These are phyloP conservation scores for Mythimna pallens DNA, from an alignment of 2,888 invertebrate species.

Conservation along the genomic window DNA sequence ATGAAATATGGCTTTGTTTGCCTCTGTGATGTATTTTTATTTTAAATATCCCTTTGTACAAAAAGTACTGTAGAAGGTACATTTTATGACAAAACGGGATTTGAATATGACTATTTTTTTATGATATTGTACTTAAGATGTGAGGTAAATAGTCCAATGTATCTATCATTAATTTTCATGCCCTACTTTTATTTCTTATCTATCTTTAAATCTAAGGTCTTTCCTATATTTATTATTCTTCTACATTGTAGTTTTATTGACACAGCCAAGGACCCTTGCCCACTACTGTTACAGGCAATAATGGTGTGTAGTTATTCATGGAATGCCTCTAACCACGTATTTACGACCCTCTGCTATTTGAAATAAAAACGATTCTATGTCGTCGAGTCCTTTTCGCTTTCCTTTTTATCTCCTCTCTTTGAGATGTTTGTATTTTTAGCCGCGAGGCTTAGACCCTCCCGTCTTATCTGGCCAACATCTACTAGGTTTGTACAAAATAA, in stretches of 20 bases:
- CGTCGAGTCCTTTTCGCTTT: conserved; percentile 21
- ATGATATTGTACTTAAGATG: background rate
- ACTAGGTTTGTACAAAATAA: conserved; percentile 6
- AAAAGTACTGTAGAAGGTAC: background rate
- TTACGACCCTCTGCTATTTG: conserved; percentile 42
- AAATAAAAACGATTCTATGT: conserved; percentile 48
- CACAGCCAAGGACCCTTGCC: conserved; percentile 19
- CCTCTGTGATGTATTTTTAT: background rate
- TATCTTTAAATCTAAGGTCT: background rate
- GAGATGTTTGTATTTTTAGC: conserved; percentile 51
- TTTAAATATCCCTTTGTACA: background rate
- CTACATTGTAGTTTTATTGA: conserved; percentile 44
- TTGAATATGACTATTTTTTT: background rate
- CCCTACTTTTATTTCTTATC: background rate
- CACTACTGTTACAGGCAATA: conserved; percentile 38
- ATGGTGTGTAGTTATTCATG: conserved; percentile 51
- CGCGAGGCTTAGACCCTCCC: conserved; percentile 20
- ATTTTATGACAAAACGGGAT: background rate
- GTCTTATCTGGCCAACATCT: conserved; percentile 11
- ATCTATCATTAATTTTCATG: too few species aligned
- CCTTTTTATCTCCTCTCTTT: conserved; percentile 31
- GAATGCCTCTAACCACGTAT: conserved; percentile 41
- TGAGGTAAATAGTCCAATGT: too few species aligned
- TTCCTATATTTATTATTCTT: conserved; percentile 8
- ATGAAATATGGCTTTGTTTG: conserved; percentile 6